Percentiles rank a stretch among this genome's conserved stretches.
Conservation (phyloP, 2,888 invertebrate genomes). For the Melieria crassipennis region DNA sequence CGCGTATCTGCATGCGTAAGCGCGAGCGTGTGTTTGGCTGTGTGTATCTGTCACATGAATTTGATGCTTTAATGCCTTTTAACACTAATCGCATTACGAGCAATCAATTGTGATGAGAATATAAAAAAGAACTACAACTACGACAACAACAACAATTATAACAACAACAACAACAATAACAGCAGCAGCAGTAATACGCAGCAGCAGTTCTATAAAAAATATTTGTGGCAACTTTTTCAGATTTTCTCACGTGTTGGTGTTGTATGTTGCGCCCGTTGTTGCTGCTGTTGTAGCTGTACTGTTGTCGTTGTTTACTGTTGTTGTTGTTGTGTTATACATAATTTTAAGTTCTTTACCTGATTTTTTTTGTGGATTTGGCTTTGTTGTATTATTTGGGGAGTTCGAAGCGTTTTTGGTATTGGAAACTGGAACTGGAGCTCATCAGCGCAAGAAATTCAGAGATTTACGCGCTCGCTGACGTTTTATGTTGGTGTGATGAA, state of each 20-base stretch:
- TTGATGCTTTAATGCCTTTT: slow-evolving; percentile 67
- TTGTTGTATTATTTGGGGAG: background rate
- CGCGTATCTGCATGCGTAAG: slow-evolving; percentile 18
- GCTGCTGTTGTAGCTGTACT: slow-evolving; percentile 1
- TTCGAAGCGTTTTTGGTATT: background rate
- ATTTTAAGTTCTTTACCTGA: background rate
- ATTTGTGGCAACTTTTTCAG: slow-evolving; percentile 42
- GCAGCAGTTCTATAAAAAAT: slow-evolving; percentile 4
- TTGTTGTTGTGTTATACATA: slow-evolving; percentile 10
- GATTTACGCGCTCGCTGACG: slow-evolving; percentile 24
- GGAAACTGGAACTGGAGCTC: slow-evolving; percentile 20
- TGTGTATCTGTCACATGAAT: slow-evolving; percentile 58
- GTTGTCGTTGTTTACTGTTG: background rate
- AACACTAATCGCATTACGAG: slow-evolving; percentile 64
- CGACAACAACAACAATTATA: background rate
- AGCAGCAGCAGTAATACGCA: slow-evolving; percentile 4
- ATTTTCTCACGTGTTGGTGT: slow-evolving; percentile 47
- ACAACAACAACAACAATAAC: background rate
- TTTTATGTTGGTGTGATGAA: slow-evolving; percentile 33
- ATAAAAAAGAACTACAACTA: slow-evolving; percentile 50
- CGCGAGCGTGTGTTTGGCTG: slow-evolving; percentile 34
- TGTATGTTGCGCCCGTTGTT: background rate
- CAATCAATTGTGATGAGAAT: slow-evolving; percentile 66
- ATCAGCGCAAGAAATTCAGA: slow-evolving; percentile 23
- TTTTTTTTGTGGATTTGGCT: background rate